Evolutionary conservation across 2,113 vertebrate species (phyloP), one percentile per base, ranked within the genome.

Genomic region (Actenoides hombroni): DNA sequence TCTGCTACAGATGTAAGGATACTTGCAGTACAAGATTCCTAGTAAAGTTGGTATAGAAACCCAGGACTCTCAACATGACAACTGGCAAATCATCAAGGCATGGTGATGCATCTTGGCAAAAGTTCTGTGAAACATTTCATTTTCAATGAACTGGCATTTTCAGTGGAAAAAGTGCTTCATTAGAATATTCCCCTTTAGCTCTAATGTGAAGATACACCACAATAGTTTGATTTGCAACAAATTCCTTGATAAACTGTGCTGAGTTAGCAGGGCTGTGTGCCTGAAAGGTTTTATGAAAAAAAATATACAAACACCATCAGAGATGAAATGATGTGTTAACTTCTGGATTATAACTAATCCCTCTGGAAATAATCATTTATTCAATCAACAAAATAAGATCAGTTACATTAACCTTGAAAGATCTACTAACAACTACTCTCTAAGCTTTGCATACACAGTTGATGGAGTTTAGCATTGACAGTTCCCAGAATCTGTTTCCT

Each of bases 321-420:
- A 84, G 81, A 82, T 20, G 24, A 94, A 91, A 95, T 33, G 74
- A 91, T 40, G 19, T 68, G 61, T 96, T 95, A 95, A 85, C 73
- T 92, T 96, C 81, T 68, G 78, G 31, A 86, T 97, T 97, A 94
- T 75, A 94, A 95, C 85, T 82, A 94, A 82, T 93, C 79, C 70
- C 83, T 85, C 81, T 83, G 92, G 87, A 97, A 97, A 95, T 92
- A 81, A 96, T 96, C 2, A 94, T 92, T 95, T 93, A 94, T 96
- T 95, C 95, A 93, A 74, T 91, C 95, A 96, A 86, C 85, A 54
- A 74, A 91, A 83, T 85, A 77, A 65, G 44, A 95, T 64, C 89
- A 87, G 78, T 87, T 82, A 85, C 54, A 87, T 89, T 94, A 95
- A 94, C 89, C 93, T 92, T 91, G 86, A 69, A 89, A 85, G 61